Evolutionary conservation across 2,888 invertebrate species (phyloP), one percentile per base, ranked within the genome.

Genomic region (Hemithea aestivaria): DNA sequence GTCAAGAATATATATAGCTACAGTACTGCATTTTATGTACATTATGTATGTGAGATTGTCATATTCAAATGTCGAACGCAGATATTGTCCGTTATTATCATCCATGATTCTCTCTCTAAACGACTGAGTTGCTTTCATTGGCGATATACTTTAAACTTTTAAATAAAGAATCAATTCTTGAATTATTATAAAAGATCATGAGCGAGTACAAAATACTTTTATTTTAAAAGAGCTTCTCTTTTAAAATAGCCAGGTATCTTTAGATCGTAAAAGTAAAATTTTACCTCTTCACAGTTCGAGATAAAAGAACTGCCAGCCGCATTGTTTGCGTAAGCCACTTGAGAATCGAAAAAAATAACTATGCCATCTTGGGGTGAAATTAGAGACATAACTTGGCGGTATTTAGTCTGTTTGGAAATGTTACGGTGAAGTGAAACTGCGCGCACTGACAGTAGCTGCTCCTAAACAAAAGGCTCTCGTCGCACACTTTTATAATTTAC

Each of bases 401-500:
- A n/a, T n/a, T n/a, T 56, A 56, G 63, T 58, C 59, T 59, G 64
- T 59, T 63, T 56, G 62, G 58, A 58, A 66, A 66, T 61, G 61
- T 59, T 53, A 53, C 60, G 40, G 47, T 60, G 57, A 16, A 16
- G 16, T 16, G 48, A 57, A 69, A 67, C 62, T 66, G 52, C 48
- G 49, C 55, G 58, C 58, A 57, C 66, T 59, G 66, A 29, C 73
- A 68, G 71, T 58, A 60, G 63, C 61, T 60, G 56, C 48, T 56
- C 61, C 65, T 62, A 73, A 72, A 78, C 77, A 81, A 77, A 80
- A 70, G 73, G 58, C 64, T 60, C 67, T 66, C 65, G 60, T 58
- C 66, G 64, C 68, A 73, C 71, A 73, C 71, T 80, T 78, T 72
- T 74, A 77, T 78, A 79, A 81, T 80, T 78, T 74, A 77, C 75